Percentiles rank a stretch among this genome's conserved stretches.
Evolutionary conservation across 2,113 vertebrate genomes (phyloP).

Genomic region (Lophius piscatorius): DNA sequence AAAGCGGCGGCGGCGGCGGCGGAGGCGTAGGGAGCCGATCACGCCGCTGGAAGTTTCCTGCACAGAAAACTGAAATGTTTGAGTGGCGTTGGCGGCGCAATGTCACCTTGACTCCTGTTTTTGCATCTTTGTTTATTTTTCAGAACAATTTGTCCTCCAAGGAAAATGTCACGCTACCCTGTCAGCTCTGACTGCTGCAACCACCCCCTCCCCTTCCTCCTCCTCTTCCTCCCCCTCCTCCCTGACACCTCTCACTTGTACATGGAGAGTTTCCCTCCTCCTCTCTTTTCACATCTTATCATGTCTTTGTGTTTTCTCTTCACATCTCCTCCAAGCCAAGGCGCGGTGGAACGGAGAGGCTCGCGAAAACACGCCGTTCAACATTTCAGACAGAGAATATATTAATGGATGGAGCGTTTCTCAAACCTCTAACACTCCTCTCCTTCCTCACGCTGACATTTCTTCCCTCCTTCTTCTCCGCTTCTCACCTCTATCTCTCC

Average conservation of each 20-base stretch:
- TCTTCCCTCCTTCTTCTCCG: neutral
- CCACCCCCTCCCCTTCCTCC: slow-evolving; percentile 3
- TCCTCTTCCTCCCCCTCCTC: slow-evolving; percentile 18
- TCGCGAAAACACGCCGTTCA: slow-evolving; percentile 37
- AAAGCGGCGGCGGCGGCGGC: neutral
- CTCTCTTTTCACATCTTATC: slow-evolving; percentile 56
- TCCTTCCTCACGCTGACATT: neutral
- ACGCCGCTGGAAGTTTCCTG: too few species aligned
- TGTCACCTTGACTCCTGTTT: slow-evolving; percentile 63
- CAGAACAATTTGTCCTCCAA: slow-evolving; percentile 72
- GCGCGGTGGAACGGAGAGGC: slow-evolving; percentile 5
- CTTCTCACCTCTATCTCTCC: neutral
- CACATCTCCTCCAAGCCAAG: slow-evolving; percentile 28
- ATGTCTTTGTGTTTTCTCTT: slow-evolving; percentile 12
- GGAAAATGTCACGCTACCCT: slow-evolving; percentile 75
- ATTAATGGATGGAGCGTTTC: slow-evolving; percentile 2
- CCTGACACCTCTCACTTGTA: slow-evolving; percentile 31
- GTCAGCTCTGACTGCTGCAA: slow-evolving; percentile 64
- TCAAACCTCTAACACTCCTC: neutral
- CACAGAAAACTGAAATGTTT: too few species aligned
- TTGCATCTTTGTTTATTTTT: slow-evolving; percentile 67
- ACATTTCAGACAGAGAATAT: slow-evolving; percentile 35
- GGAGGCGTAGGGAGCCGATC: slow-evolving; percentile 14
- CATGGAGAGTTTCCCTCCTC: slow-evolving; percentile 23
- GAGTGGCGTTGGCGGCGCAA: slow-evolving; percentile 27